These are phyloP conservation scores for Abrostola triplasia DNA, from an alignment of 2,888 invertebrate genomes.

Conservation along the genomic window DNA sequence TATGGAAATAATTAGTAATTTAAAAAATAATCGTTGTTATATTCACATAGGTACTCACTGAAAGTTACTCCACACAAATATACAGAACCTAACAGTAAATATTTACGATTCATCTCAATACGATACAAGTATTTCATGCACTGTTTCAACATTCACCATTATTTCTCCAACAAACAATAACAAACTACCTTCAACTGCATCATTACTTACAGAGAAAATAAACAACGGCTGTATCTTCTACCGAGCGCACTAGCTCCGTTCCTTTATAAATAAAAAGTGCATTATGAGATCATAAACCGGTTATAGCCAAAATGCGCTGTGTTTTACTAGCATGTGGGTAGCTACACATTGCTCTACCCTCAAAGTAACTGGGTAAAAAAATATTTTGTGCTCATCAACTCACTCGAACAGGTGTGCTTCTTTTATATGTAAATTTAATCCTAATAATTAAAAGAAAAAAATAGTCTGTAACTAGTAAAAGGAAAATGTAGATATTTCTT, in stretches of 20 bases:
- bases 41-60: too few species aligned
- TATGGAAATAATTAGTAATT: too few species aligned
- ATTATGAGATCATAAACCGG: conserved; percentile 17
- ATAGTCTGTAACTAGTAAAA: too few species aligned
- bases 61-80: too few species aligned
- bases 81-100: too few species aligned
- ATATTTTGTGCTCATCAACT: background rate
- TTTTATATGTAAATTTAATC: too few species aligned
- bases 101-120: too few species aligned
- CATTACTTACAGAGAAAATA: background rate
- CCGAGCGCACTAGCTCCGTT: background rate
- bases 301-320: conserved; percentile 13
- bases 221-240: background rate
- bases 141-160: background rate
- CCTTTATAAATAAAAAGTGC: conserved; percentile 19
- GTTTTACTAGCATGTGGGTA: conserved; percentile 7
- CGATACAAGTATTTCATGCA: too few species aligned
- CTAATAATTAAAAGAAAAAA: too few species aligned
- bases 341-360: background rate
- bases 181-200: background rate
- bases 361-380: background rate
- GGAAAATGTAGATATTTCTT: background rate
- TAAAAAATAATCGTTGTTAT: too few species aligned
- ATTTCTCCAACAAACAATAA: background rate
- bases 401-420: too few species aligned